Conservation (phyloP, 1,140 invertebrate species). For the Scaptomyza hsui region DNA sequence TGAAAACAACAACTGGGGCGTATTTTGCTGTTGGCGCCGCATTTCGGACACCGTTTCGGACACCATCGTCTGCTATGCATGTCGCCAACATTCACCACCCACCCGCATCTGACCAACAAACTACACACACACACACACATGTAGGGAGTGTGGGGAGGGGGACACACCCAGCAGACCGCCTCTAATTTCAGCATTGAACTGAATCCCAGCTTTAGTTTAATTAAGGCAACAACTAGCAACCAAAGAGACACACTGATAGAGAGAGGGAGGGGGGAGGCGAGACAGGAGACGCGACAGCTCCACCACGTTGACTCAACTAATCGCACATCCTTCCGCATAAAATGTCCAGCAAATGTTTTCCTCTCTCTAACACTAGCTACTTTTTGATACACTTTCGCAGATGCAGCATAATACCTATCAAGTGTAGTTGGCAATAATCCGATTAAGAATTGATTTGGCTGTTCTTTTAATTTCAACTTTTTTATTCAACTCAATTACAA, state of each 20-base stretch:
- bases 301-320: slow-evolving; percentile 76
- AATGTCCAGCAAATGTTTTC: slow-evolving; percentile 39
- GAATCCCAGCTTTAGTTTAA: slow-evolving; percentile 80
- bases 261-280: too few species aligned
- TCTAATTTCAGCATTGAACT: slow-evolving; percentile 81
- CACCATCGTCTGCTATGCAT: slow-evolving; percentile 71
- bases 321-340: slow-evolving; percentile 81
- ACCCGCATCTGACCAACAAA: slow-evolving; percentile 41
- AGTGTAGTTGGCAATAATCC: too few species aligned
- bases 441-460: too few species aligned
- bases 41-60: slow-evolving; percentile 47
- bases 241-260: too few species aligned
- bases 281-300: slow-evolving; percentile 8
- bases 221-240: slow-evolving; percentile 80
- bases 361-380: slow-evolving; percentile 6
- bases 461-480: too few species aligned
- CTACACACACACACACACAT: slow-evolving; percentile 10
- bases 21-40: slow-evolving; percentile 80
- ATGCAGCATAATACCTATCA: too few species aligned
- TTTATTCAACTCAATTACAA: too few species aligned
- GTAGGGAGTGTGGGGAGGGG: neutral
- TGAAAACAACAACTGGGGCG: slow-evolving; percentile 82
- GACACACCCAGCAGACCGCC: slow-evolving; percentile 60
- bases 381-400: neutral
- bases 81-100: slow-evolving; percentile 13